Percentiles rank a stretch among this genome's conserved stretches.
Evolutionary conservation across 2,888 invertebrate genomes (phyloP).

Genomic region (Hymenopus coronatus): DNA sequence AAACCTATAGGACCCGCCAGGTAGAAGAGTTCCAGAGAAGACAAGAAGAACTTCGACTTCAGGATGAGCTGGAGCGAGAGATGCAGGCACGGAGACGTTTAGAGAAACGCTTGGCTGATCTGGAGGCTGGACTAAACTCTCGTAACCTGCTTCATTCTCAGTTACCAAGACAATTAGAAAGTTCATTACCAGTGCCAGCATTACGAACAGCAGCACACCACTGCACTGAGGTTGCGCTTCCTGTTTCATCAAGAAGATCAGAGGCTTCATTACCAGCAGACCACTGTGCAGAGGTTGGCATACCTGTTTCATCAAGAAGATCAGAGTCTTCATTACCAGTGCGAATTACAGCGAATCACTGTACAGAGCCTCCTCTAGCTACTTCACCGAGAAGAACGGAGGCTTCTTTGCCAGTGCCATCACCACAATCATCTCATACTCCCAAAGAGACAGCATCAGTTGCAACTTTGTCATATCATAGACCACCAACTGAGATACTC

Average conservation of each 20-base stretch:
- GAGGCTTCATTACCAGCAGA: neutral
- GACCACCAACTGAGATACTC: neutral
- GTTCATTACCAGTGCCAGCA: neutral
- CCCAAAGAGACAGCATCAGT: neutral
- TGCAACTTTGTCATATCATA: neutral
- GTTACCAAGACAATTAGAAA: neutral
- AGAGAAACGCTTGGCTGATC: neutral
- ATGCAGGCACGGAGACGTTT: neutral
- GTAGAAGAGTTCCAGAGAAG: neutral
- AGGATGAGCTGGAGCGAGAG: constrained; percentile 8
- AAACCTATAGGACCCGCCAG: neutral
- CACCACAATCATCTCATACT: no score
- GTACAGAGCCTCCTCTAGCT: neutral
- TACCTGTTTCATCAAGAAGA: neutral
- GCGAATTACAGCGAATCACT: neutral
- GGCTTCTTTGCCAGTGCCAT: neutral
- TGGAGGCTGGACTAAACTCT: neutral
- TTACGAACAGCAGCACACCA: neutral
- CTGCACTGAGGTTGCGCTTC: neutral
- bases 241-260: neutral
- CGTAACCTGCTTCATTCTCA: neutral
- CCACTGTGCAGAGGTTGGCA: neutral
- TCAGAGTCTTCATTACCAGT: neutral
- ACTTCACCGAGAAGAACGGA: neutral
- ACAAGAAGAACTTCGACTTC: neutral